These are phyloP conservation scores for Toxonevra muliebris DNA, from an alignment of 2,888 invertebrate genomes.

Conservation along the genomic window DNA sequence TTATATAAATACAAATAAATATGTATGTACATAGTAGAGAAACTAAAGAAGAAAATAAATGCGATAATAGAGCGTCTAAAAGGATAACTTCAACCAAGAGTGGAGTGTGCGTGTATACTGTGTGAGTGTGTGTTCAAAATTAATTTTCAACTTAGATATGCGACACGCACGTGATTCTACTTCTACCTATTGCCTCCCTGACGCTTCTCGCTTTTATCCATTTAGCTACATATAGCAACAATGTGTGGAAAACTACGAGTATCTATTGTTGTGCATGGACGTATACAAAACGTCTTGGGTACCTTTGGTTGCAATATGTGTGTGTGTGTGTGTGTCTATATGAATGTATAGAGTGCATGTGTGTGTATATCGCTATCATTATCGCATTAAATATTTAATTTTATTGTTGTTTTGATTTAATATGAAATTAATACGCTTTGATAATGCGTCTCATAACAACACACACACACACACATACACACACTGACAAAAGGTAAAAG, in stretches of 20 bases:
- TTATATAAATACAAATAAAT: too few species aligned
- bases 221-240: too few species aligned
- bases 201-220: not conserved
- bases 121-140: not conserved
- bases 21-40: too few species aligned
- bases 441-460: not conserved
- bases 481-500: slow-evolving; percentile 5
- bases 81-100: not conserved
- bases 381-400: slow-evolving; percentile 20
- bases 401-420: slow-evolving; percentile 24
- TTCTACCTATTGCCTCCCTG: not conserved
- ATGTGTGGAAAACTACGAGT: too few species aligned
- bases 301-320: too few species aligned
- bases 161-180: not conserved
- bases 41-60: not conserved
- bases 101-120: not conserved
- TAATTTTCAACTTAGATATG: not conserved
- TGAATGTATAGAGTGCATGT: too few species aligned
- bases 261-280: too few species aligned
- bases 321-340: too few species aligned
- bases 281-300: too few species aligned
- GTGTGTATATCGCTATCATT: not conserved
- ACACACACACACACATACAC: too few species aligned
- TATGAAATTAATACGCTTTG: slow-evolving; percentile 18
- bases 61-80: not conserved